These are phyloP conservation scores for Mormyrus lacerda DNA, from an alignment of 2,113 vertebrate genomes.

Conservation along the genomic window DNA sequence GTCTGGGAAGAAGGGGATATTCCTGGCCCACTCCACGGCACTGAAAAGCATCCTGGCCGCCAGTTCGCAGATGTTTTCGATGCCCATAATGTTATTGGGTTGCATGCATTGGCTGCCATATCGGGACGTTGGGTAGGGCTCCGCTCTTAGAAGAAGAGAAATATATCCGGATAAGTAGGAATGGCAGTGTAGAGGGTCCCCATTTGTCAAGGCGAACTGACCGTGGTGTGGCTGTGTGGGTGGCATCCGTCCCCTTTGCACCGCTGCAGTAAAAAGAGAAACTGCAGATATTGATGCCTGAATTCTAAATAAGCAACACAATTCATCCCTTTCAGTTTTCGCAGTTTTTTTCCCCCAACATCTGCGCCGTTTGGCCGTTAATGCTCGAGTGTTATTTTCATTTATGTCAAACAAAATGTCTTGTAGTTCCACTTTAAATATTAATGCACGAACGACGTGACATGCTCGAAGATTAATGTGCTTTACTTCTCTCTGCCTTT, in stretches of 20 bases:
- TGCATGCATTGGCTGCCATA: conserved; percentile 95
- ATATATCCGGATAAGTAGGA: conserved; percentile 97
- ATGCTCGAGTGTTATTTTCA: conserved; percentile 1
- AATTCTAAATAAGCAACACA: conserved; percentile 54
- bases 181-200: conserved; percentile 89
- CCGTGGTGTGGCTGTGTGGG: conserved; percentile 88
- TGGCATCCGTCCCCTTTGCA: conserved; percentile 87
- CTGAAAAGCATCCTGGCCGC: conserved; percentile 95
- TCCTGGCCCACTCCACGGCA: conserved; percentile 94
- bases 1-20: conserved; percentile 97
- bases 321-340: neutral
- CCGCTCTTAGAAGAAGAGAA: conserved; percentile 89
- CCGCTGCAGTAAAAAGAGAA: conserved; percentile 79
- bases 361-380: too few species aligned
- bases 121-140: conserved; percentile 90
- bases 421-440: neutral
- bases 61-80: conserved; percentile 98
- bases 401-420: neutral
- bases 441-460: neutral
- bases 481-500: neutral
- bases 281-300: conserved; percentile 78
- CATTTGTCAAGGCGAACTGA: conserved; percentile 87
- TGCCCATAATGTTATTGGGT: conserved; percentile 92
- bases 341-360: neutral
- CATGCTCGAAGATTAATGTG: neutral